Conservation (phyloP, 1,140 invertebrate genomes). For the Pentalonia nigronervosa region DNA sequence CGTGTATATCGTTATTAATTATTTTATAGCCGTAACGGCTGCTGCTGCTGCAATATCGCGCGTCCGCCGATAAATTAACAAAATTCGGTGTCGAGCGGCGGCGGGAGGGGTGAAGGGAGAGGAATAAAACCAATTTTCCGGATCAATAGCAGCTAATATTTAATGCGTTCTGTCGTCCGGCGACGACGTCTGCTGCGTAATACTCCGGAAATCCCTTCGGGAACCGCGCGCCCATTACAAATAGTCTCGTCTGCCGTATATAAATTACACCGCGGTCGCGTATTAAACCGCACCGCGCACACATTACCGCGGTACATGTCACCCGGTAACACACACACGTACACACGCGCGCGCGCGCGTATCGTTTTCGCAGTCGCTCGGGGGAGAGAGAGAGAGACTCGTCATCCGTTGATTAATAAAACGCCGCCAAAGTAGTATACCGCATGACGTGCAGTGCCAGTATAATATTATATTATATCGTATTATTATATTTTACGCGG, state of each 20-base stretch:
- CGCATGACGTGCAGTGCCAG: neutral
- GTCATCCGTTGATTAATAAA: neutral
- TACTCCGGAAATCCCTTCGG: neutral
- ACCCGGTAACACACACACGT: neutral
- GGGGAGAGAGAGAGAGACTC: neutral
- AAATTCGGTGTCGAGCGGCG: neutral
- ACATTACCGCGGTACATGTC: neutral
- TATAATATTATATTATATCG: neutral
- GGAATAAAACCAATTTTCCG: conserved; percentile 15
- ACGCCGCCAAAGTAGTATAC: neutral
- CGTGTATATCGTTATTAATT: neutral
- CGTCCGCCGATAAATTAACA: neutral
- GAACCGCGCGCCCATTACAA: no score
- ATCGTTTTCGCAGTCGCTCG: neutral
- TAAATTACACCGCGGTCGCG: neutral
- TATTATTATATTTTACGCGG: neutral
- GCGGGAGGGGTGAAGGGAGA: no score
- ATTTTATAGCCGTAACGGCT: no score
- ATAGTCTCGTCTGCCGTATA: neutral
- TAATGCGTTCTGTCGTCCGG: no score
- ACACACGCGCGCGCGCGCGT: neutral
- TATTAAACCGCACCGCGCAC: neutral
- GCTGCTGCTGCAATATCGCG: neutral
- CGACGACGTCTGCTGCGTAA: neutral
- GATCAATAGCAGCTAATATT: neutral